phyloP scores from a whole-genome alignment of 2,888 invertebrate species.

The Bhutanitis thaidina region DNA sequence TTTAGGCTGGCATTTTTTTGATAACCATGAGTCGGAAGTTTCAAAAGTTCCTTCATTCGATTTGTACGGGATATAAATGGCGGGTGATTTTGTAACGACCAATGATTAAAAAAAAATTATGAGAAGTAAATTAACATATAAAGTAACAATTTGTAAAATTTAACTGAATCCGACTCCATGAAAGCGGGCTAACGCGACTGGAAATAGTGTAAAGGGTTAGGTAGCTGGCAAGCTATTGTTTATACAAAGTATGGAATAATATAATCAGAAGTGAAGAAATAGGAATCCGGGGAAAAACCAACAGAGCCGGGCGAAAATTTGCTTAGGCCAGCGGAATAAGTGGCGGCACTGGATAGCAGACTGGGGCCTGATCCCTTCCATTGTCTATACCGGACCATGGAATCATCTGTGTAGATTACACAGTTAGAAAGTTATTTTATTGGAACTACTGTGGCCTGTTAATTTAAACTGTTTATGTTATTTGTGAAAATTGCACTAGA shows the following conservation, averaged over 20 bases:
- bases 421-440: constrained; percentile 20
- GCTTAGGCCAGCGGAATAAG: constrained; percentile 79
- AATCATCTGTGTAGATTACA: constrained; percentile 38
- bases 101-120: too few relatives aligned
- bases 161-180: constrained; percentile 41
- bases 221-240: constrained; percentile 57
- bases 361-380: constrained; percentile 42
- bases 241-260: constrained; percentile 78
- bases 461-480: background rate
- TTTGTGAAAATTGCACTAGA: too few relatives aligned
- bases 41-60: too few relatives aligned
- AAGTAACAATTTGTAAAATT: constrained; percentile 4
- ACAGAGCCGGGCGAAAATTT: constrained; percentile 74
- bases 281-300: constrained; percentile 76
- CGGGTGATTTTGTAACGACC: too few relatives aligned
- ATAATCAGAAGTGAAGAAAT: constrained; percentile 80
- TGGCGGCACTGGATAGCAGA: constrained; percentile 59
- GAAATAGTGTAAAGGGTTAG: constrained; percentile 72
- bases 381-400: constrained; percentile 51
- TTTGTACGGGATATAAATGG: too few relatives aligned
- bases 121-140: too few relatives aligned
- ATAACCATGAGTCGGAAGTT: too few relatives aligned
- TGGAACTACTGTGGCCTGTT: background rate
- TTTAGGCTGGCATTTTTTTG: too few relatives aligned
- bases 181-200: constrained; percentile 36